Percentiles rank a stretch among this genome's conserved stretches.
Evolutionary conservation across 2,113 vertebrate genomes (phyloP).

Genomic region (Sturnira hondurensis): DNA sequence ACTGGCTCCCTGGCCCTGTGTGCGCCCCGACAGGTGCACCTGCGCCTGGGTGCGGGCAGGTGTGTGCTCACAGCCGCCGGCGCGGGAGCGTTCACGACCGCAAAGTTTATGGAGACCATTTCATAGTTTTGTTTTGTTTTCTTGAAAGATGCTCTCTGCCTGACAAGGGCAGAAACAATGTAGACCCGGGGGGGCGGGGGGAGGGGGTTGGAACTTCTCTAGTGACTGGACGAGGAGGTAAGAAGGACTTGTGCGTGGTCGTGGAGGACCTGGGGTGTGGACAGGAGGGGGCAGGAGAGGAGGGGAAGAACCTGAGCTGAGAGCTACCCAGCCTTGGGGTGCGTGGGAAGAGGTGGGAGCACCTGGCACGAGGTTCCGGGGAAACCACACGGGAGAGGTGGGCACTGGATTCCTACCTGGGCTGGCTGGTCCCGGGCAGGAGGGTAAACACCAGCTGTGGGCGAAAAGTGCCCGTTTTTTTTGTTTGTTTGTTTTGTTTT

Average conservation of each 20-base stretch:
- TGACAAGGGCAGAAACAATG: not conserved
- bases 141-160: not conserved
- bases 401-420: accelerated
- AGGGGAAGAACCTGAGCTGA: accelerated
- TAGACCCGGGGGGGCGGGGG: too few relatives aligned
- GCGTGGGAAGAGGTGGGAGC: too few relatives aligned
- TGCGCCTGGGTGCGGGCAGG: not conserved
- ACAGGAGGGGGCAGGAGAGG: not conserved
- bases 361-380: accelerated
- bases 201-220: not conserved
- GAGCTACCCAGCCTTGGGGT: not conserved
- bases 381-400: not conserved
- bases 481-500: too few relatives aligned
- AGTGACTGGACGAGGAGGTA: not conserved
- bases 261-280: not conserved
- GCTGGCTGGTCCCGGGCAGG: accelerated
- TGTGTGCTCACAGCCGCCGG: not conserved
- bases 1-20: not conserved
- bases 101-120: constrained; percentile 50
- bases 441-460: not conserved
- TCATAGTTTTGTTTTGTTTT: not conserved
- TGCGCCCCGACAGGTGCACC: not conserved
- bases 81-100: not conserved
- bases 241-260: not conserved
- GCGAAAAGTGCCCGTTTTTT: not conserved